Percentiles rank a stretch among this genome's conserved stretches.
phyloP scores from a whole-genome alignment of 2,113 vertebrate genomes.

The Calidris pygmaea region DNA sequence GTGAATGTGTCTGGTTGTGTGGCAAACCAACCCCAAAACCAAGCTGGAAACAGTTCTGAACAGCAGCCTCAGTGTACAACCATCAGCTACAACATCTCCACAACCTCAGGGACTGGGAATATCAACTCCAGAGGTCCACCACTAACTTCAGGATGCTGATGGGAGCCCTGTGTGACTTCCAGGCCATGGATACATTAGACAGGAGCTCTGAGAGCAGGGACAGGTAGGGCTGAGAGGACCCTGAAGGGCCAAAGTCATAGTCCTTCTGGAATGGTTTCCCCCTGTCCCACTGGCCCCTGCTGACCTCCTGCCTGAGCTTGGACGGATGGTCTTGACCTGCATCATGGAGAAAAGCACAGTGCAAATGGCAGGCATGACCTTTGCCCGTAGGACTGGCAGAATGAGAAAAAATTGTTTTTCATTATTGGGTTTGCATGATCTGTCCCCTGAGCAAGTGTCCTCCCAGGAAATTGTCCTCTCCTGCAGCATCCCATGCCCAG shows the following conservation, averaged over 20 bases:
- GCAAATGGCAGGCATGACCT: background rate
- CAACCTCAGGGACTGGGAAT: background rate
- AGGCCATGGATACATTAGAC: background rate
- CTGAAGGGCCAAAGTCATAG: background rate
- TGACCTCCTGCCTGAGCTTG: background rate
- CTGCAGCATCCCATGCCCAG: rapidly evolving
- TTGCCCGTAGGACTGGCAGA: background rate
- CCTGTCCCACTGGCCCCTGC: background rate
- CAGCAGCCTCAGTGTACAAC: background rate
- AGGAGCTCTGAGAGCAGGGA: background rate
- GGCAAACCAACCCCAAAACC: background rate
- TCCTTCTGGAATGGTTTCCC: background rate
- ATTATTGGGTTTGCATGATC: background rate
- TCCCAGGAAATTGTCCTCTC: background rate
- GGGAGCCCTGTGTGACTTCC: background rate
- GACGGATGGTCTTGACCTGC: background rate
- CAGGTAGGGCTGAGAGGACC: background rate
- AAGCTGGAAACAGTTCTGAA: background rate
- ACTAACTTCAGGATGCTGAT: background rate
- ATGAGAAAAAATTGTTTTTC: background rate
- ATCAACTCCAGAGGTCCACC: background rate
- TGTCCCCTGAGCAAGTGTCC: background rate
- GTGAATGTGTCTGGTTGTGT: background rate
- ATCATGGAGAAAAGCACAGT: background rate
- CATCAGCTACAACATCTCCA: background rate